Evolutionary conservation across 2,113 vertebrate genomes (phyloP), one percentile per base, ranked within the genome.

Genomic region (Cyphomyrus discorhynchus): DNA sequence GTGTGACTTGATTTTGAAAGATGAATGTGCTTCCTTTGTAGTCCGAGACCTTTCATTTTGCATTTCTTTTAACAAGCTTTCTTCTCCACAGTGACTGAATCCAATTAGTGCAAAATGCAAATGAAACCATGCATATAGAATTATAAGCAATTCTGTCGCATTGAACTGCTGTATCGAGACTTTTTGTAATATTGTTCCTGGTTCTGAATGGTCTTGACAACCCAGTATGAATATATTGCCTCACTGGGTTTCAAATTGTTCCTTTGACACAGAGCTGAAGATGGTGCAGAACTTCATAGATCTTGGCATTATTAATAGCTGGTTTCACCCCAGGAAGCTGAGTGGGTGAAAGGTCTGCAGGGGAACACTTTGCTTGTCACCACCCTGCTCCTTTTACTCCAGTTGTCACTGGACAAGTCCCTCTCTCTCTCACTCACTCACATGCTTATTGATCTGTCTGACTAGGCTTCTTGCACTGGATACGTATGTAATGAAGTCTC

Each of bases 91-190:
- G 74, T 42, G 74, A 42, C 74, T 80, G 74, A 80, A 39, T 80
- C 74, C 74, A 80, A 80, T 80, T 80, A 80, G 74, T 80, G 74
- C 74, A 17, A 42, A 80, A 39, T 80, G 31, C 74, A 80, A 80
- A 80, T 80, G 31, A 80, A 80, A 19, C 74, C 35, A 42, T 21
- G 74, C 5, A 7, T 80, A 42, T 80, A 80, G 74, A 80, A 80
- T 80, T 80, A 19, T 42, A 80, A 80, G 74, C 27, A 80, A 6
- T 19, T 80, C 74, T 19, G 17, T 80, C 4, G 5, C 74, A 42
- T 80, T 19, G 15, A 80, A 80, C 31, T 80, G 35, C 74, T 2
- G 35, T 80, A 42, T 80, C 5, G 4, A 80, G 74, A 80, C 35
- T 80, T 80, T 77, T 80, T 42, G 35, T 42, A 80, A 80, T 80